A percentile compares a stretch with the other conserved stretches of the same genome.
These are phyloP conservation scores for Pristis pectinata DNA, from an alignment of 2,797 vertebrate genomes.

Conservation along the genomic window DNA sequence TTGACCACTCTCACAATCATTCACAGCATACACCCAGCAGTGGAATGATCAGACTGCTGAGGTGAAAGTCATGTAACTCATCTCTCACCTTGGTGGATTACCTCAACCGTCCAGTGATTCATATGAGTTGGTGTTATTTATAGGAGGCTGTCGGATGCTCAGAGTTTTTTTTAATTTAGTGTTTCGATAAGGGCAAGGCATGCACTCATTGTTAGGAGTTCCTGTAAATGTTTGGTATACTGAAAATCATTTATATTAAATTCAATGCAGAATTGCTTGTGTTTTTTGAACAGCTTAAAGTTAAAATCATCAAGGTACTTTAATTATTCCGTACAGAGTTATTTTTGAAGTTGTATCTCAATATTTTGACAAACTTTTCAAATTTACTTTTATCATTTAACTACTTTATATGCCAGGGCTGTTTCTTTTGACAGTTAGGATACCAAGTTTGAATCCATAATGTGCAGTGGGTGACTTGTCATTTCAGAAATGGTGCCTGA, in stretches of 20 bases:
- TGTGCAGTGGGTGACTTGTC: too few species aligned
- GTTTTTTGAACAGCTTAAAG: background rate
- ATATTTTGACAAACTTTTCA: background rate
- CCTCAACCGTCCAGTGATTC: background rate
- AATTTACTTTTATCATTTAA: background rate
- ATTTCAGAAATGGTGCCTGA: too few species aligned
- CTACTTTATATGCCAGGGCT: background rate
- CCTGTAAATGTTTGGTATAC: background rate
- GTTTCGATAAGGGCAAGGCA: background rate
- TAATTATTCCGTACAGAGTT: background rate
- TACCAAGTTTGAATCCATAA: background rate
- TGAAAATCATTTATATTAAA: background rate
- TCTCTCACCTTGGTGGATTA: background rate
- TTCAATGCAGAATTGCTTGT: background rate
- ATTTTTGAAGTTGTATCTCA: background rate
- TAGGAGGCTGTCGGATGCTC: background rate
- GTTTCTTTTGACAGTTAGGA: background rate
- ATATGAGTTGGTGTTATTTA: constrained; percentile 11
- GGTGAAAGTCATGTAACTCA: background rate
- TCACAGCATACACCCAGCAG: background rate
- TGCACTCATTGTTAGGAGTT: background rate
- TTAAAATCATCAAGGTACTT: background rate
- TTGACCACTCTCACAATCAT: background rate
- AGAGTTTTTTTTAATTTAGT: too few species aligned
- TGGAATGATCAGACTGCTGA: background rate